Percentiles rank a stretch among this genome's conserved stretches.
Evolutionary conservation across 1,140 invertebrate genomes (phyloP).

Genomic region (Leptinotarsa defecta): DNA sequence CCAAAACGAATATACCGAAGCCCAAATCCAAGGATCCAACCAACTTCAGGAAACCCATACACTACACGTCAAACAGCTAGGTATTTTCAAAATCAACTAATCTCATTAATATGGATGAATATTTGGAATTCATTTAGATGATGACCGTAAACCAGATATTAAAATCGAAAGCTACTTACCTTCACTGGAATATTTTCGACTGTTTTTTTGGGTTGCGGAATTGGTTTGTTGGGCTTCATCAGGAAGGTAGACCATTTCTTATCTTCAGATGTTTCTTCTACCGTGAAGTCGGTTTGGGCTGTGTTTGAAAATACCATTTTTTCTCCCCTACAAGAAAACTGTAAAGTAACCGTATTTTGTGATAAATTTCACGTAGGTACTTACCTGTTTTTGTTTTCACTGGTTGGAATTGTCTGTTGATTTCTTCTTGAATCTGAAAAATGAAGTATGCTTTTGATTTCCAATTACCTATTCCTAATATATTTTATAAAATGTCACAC

Average conservation of each 20-base stretch:
- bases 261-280: slow-evolving; percentile 54
- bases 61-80: no score
- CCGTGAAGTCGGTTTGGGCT: background rate
- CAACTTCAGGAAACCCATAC: no score
- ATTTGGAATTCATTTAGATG: no score
- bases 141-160: no score
- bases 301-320: slow-evolving; percentile 23
- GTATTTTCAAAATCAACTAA: no score
- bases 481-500: no score
- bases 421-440: background rate
- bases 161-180: slow-evolving; percentile 7
- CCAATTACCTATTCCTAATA: no score
- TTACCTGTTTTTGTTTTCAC: background rate
- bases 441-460: background rate
- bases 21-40: no score
- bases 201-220: slow-evolving; percentile 60
- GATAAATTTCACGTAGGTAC: background rate
- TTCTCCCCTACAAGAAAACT: background rate
- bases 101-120: no score
- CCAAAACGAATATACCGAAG: no score
- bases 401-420: background rate
- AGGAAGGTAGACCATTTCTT: slow-evolving; percentile 73
- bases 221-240: slow-evolving; percentile 68
- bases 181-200: slow-evolving; percentile 38
- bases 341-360: background rate